phyloP scores from a whole-genome alignment of 2,797 vertebrate species.

The Rallus crepitans region DNA sequence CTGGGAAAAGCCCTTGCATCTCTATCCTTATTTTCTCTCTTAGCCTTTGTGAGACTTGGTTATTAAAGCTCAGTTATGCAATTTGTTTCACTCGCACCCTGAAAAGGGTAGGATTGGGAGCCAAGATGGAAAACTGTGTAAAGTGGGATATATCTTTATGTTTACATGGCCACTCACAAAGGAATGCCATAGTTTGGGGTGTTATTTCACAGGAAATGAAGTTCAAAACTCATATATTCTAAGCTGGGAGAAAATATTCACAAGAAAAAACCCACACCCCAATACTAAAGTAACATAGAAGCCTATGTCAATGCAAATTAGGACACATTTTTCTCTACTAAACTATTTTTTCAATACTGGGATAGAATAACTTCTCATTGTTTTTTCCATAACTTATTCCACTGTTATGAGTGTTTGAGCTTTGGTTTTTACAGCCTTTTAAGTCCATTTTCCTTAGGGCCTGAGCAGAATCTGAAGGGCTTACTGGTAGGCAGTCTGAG shows the following conservation, averaged over 20 bases:
- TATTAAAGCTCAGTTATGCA: neutral
- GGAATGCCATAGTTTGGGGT: neutral
- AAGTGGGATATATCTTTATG: neutral
- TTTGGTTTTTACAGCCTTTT: neutral
- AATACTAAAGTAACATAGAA: neutral
- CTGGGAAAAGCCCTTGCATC: neutral
- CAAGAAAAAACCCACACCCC: fast-evolving
- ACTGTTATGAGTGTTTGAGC: neutral
- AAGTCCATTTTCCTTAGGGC: neutral
- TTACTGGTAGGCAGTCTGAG: neutral
- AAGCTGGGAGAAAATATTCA: neutral
- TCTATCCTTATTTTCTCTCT: neutral
- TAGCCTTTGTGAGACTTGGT: neutral
- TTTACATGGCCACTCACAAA: neutral
- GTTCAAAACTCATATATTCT: neutral
- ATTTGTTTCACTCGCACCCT: neutral
- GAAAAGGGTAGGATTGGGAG: neutral
- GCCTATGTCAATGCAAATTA: neutral
- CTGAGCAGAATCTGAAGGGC: neutral
- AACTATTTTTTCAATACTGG: neutral
- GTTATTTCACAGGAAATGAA: neutral
- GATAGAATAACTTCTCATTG: neutral
- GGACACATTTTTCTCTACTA: neutral
- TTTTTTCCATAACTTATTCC: neutral
- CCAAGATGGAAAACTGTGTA: neutral